phyloP scores from a whole-genome alignment of 35 echinoderm and acorn worm species.

The Anneissia japonica region DNA sequence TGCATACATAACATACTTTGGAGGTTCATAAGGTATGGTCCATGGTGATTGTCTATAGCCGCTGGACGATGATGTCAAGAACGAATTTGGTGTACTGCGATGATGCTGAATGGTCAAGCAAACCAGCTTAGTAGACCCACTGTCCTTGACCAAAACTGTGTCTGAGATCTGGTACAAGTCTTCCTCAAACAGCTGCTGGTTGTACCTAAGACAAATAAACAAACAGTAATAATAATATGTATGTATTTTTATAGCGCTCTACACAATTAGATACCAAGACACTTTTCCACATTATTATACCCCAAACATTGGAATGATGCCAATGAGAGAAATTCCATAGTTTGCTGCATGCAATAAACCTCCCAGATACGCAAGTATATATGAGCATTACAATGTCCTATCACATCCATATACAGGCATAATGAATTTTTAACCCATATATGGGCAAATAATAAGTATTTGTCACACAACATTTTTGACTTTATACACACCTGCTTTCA shows the following conservation, averaged over 20 bases:
- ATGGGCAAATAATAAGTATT: no score
- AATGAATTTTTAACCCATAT: no score
- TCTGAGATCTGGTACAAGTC: slow-evolving; percentile 93
- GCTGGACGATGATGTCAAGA: slow-evolving; percentile 25
- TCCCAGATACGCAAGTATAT: no score
- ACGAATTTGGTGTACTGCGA: slow-evolving; percentile 49
- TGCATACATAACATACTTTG: slow-evolving; percentile 62
- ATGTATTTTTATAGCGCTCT: no score
- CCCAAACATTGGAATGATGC: no score
- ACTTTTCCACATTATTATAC: no score
- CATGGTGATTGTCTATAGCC: slow-evolving; percentile 68
- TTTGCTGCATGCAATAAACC: no score
- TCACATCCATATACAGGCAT: no score
- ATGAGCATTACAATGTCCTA: no score
- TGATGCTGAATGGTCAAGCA: slow-evolving; percentile 57
- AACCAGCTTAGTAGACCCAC: slow-evolving; percentile 48
- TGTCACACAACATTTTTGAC: neutral
- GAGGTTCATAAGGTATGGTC: slow-evolving; percentile 41
- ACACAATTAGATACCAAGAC: no score
- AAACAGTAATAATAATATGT: no score
- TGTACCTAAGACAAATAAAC: slow-evolving; percentile 38
- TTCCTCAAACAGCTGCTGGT: slow-evolving; percentile 58
- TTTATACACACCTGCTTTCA: slow-evolving; percentile 61
- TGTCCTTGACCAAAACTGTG: slow-evolving; percentile 61
- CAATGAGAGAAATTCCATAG: no score